These are phyloP conservation scores for Drosophila subquinaria DNA, from an alignment of 2,888 invertebrate genomes.

Conservation along the genomic window DNA sequence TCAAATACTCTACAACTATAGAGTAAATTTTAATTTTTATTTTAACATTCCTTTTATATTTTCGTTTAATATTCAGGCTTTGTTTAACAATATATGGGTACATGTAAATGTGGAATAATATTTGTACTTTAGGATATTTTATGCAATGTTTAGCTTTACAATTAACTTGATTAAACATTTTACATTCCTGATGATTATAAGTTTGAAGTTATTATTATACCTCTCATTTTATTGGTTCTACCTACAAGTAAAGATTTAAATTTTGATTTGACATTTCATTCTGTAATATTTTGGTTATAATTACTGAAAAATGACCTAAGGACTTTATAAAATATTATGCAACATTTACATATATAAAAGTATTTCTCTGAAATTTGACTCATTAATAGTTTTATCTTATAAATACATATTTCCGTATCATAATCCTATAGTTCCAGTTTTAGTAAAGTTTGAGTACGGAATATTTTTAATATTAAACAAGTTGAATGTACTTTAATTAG, in stretches of 20 bases:
- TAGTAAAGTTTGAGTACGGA: neutral
- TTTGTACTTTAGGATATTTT: neutral
- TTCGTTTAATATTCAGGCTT: neutral
- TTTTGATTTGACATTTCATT: too few relatives aligned
- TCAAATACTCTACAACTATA: slow-evolving; percentile 3
- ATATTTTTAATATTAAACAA: neutral
- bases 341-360: too few relatives aligned
- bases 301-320: too few relatives aligned
- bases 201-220: neutral
- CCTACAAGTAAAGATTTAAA: too few relatives aligned
- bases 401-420: too few relatives aligned
- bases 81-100: neutral
- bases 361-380: too few relatives aligned
- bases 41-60: neutral
- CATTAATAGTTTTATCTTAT: too few relatives aligned
- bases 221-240: too few relatives aligned
- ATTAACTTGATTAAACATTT: neutral
- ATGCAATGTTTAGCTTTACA: too few relatives aligned
- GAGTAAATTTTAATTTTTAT: neutral
- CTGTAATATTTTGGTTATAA: too few relatives aligned
- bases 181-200: neutral
- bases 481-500: neutral
- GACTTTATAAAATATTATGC: too few relatives aligned
- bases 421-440: neutral
- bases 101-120: neutral